A percentile compares a stretch with the other conserved stretches of the same genome.
Evolutionary conservation across 2,888 invertebrate species (phyloP).

Genomic region (Marronus borbonicus): DNA sequence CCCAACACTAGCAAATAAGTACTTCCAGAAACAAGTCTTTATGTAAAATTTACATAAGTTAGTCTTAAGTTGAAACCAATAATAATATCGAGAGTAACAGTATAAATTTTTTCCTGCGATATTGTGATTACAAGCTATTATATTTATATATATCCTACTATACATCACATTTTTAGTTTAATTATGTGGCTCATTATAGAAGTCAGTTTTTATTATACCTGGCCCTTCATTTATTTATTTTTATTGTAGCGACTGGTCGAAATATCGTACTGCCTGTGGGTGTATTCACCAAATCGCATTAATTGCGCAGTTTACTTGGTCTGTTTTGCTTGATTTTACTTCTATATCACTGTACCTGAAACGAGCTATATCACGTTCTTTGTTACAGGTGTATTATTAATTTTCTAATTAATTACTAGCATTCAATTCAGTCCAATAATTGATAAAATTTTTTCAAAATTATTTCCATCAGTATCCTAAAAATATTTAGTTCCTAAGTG

Average conservation of each 20-base stretch:
- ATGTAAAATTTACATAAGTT: slow-evolving; percentile 41
- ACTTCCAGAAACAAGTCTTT: slow-evolving; percentile 47
- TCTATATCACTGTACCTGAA: slow-evolving; percentile 6
- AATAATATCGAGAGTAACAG: slow-evolving; percentile 31
- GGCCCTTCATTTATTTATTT: not conserved
- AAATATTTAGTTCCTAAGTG: too few species aligned
- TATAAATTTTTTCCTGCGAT: slow-evolving; percentile 40
- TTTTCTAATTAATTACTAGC: too few species aligned
- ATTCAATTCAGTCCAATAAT: too few species aligned
- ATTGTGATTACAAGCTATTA: slow-evolving; percentile 39
- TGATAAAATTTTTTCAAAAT: too few species aligned
- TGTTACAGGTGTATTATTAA: not conserved
- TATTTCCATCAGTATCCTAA: too few species aligned
- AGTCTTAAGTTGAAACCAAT: slow-evolving; percentile 32
- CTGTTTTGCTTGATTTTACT: slow-evolving; percentile 3
- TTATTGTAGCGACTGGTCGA: not conserved
- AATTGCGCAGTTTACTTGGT: not conserved
- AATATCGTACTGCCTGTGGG: not conserved
- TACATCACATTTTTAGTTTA: not conserved
- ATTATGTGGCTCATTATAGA: slow-evolving; percentile 11
- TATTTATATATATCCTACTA: slow-evolving; percentile 16
- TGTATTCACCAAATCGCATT: not conserved
- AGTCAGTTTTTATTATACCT: not conserved
- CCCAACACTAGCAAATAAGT: slow-evolving; percentile 46
- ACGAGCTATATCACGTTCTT: not conserved